Percentiles rank a stretch among this genome's conserved stretches.
phyloP scores from a whole-genome alignment of 2,797 vertebrate genomes.

The Squalus acanthias region DNA sequence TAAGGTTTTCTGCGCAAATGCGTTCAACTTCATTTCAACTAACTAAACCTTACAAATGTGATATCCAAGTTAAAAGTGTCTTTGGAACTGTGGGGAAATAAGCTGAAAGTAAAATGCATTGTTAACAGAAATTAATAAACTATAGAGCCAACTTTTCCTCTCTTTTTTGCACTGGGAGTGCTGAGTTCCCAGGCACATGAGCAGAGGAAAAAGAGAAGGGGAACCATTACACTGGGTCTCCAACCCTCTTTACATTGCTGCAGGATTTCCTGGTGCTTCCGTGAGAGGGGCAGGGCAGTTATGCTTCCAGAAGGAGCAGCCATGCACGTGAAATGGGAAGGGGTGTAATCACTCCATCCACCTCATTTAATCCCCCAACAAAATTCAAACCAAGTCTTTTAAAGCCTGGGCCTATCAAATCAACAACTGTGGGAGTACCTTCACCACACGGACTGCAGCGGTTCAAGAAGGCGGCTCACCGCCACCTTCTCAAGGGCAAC shows the following conservation, averaged over 20 bases:
- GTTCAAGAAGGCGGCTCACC: too few relatives aligned
- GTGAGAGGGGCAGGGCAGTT: not conserved
- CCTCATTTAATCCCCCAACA: not conserved
- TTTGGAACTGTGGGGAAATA: not conserved
- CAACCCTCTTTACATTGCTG: not conserved
- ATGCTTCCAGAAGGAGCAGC: not conserved
- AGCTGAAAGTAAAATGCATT: not conserved
- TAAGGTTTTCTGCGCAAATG: not conserved
- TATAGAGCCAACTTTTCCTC: not conserved
- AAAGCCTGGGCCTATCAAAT: not conserved
- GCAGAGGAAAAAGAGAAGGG: not conserved
- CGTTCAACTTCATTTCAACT: not conserved
- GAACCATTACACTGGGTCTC: not conserved
- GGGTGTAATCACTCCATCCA: not conserved
- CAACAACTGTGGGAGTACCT: too few relatives aligned
- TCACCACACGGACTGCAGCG: too few relatives aligned
- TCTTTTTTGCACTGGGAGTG: not conserved
- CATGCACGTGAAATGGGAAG: not conserved
- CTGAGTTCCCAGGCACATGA: not conserved
- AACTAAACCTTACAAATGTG: not conserved
- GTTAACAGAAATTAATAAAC: not conserved
- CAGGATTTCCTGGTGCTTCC: not conserved
- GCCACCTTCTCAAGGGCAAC: too few relatives aligned
- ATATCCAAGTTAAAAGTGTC: not conserved
- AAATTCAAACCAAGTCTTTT: not conserved